Base-by-base conservation (phyloP, 2,113 vertebrate genomes). In the Psephotus haematonotus region DNA sequence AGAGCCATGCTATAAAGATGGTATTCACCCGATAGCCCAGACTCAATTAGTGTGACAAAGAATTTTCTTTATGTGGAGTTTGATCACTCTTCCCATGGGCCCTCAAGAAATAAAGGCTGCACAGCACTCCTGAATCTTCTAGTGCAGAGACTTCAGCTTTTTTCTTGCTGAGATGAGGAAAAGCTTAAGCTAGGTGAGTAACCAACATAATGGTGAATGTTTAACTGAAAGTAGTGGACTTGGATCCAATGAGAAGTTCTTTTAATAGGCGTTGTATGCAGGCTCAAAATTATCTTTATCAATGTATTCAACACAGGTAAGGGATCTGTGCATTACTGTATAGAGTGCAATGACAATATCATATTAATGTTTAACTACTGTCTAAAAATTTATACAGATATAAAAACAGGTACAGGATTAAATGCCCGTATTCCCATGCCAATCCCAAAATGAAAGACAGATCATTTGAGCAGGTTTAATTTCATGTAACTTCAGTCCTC, bases 381-480 rank as follows among this genome's bases (percentile, higher is more conserved):
- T 20, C n/a, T 86, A 72, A 90, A 90, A 93, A 28, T 65, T 47
- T 31, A 82, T 62, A n/a, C 35, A 75, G 31, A 33, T 84, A 15
- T 25, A 67, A 68, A 86, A 78, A 5, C 16, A 81, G 77, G 71
- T 33, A 27, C 3, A 18, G 29, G 53, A 24, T 74, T 93, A 60
- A 86, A 82, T 82, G 43, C 50, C 43, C 0, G 0, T 74, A 83
- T 77, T 63, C 35, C 55, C 14, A 31, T 55, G 27, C 29, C 75
- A 90, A 35, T 82, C 43, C 43, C 63, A 67, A 70, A 88, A 60
- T 68, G 49, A 91, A 93, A 57, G 74, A 69, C 25, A 53, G 39
- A 63, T 82, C 11, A 67, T 88, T 90, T 93, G 55, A 86, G 43
- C 35, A 89, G 27, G 69, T 95, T 89, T 92, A 39, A 69, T 85